Base-by-base conservation (phyloP, 2,888 invertebrate genomes). In the Glaucopsyche alexis region DNA sequence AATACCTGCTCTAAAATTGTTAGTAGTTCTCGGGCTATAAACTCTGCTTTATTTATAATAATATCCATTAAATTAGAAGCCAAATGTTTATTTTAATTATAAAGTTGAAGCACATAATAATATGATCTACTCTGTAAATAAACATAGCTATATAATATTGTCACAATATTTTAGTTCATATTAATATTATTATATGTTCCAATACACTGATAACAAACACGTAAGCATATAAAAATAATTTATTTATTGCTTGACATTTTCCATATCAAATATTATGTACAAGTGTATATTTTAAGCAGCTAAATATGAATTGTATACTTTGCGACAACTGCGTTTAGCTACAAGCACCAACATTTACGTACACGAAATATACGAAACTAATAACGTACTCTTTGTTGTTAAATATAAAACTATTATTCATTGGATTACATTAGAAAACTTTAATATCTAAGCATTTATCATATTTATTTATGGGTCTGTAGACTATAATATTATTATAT, bases 191-290 rank as follows among this genome's bases (percentile, higher is more conserved):
- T 60, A 60, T 60, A 60, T 29, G 60, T 60, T 11, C 60, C 11
- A 65, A 38, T 38, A 42, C 42, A 42, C 42, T 42, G 42, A 60
- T 60, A 60, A 60, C 29, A 38, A 29, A 29, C 60, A 74, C 72
- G 45, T 73, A 67, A 60, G 60, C 66, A 71, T 74, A 73, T 69
- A 75, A 77, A 76, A 74, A 76, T 74, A 76, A 71, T 69, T 72
- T 71, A 64, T 40, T 42, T 45, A 66, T 73, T 75, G 69, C 69
- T 69, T 69, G 69, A 67, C 11, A 16, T 47, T 67, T 29, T 29
- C 47, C 49, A 69, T 69, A 69, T 49, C 38, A 13, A 69, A 29
- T 65, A 65, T 65, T 69, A 69, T 69, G 16, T 69, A 69, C 69
- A 69, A 14, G 6, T 29, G 29, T 69, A 42, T 45, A 69, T 14